Percentiles rank a stretch among this genome's conserved stretches.
phyloP scores from a whole-genome alignment of 2,113 vertebrate species.

The Plestiodon gilberti region DNA sequence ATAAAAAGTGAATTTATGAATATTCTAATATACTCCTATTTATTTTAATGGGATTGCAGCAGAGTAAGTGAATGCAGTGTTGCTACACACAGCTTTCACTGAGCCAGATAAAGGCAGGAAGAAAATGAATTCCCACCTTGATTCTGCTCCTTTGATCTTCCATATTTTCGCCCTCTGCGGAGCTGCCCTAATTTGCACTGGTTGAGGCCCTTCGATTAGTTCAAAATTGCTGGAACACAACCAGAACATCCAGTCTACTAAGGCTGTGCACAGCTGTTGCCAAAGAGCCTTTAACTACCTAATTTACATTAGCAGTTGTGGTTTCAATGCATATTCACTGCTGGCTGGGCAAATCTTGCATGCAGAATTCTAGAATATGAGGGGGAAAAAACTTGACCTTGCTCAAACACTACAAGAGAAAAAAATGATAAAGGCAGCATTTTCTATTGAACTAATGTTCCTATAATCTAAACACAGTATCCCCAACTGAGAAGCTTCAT shows the following conservation, averaged over 20 bases:
- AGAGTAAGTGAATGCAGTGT: not conserved
- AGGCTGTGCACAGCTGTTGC: constrained; percentile 46
- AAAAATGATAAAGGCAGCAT: not conserved
- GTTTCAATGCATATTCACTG: constrained; percentile 68
- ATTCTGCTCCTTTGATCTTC: constrained; percentile 21
- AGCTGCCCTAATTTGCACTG: constrained; percentile 41
- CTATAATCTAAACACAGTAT: not conserved
- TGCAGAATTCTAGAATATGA: constrained; percentile 46
- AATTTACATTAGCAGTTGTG: constrained; percentile 66
- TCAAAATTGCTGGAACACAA: constrained; percentile 59
- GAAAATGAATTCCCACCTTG: constrained; percentile 12
- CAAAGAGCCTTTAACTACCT: constrained; percentile 49
- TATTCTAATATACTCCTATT: not conserved
- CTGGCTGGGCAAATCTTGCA: constrained; percentile 53
- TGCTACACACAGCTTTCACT: not conserved
- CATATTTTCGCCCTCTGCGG: constrained; percentile 40
- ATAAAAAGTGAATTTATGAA: not conserved
- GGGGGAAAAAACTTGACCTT: not conserved
- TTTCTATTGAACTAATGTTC: not conserved
- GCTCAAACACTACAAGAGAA: not conserved
- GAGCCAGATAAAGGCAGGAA: constrained; percentile 4
- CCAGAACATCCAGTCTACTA: constrained; percentile 54
- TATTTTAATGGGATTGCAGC: not conserved
- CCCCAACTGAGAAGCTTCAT: not conserved
- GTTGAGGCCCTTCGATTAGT: constrained; percentile 53